Percentiles rank a stretch among this genome's conserved stretches.
phyloP scores from a whole-genome alignment of 1,140 invertebrate genomes.

The Brachionus plicatilis region DNA sequence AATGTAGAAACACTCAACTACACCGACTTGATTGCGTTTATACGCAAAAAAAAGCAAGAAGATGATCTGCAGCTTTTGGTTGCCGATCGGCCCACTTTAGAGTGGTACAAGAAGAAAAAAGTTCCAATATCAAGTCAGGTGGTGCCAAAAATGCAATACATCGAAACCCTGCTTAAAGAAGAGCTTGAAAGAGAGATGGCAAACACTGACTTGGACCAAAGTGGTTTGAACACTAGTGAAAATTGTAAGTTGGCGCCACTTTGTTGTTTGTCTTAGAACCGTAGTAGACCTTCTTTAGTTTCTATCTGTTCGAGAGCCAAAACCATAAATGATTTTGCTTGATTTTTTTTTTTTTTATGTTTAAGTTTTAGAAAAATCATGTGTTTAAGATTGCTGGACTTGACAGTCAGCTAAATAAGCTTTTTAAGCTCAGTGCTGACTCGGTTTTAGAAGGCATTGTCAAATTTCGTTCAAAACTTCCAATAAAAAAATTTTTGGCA shows the following conservation, averaged over 20 bases:
- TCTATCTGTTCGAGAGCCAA: not conserved
- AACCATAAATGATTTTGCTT: conserved; percentile 24
- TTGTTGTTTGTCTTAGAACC: not conserved
- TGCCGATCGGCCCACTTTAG: not conserved
- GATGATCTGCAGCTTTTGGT: conserved; percentile 36
- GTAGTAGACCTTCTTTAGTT: not conserved
- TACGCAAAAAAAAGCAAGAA: conserved; percentile 3
- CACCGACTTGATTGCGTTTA: not conserved
- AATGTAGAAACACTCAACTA: conserved; percentile 18
- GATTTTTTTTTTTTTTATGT: not conserved
- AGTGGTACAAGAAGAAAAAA: conserved; percentile 31
- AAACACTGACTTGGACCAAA: conserved; percentile 16
- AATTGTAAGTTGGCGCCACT: not conserved
- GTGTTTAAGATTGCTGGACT: not conserved
- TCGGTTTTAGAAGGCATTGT: not conserved
- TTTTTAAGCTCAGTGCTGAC: not conserved
- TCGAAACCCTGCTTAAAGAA: conserved; percentile 34
- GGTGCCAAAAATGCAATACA: conserved; percentile 38
- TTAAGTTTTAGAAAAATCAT: not conserved
- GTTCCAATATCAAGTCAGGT: conserved; percentile 31
- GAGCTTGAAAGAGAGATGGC: conserved; percentile 31
- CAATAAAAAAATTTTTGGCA: too few relatives aligned
- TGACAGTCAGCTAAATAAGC: not conserved
- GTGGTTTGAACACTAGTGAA: conserved; percentile 3
- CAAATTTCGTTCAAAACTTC: too few relatives aligned